Evolutionary conservation across 2,888 invertebrate genomes (phyloP).

Genomic region (Sturmia bella): DNA sequence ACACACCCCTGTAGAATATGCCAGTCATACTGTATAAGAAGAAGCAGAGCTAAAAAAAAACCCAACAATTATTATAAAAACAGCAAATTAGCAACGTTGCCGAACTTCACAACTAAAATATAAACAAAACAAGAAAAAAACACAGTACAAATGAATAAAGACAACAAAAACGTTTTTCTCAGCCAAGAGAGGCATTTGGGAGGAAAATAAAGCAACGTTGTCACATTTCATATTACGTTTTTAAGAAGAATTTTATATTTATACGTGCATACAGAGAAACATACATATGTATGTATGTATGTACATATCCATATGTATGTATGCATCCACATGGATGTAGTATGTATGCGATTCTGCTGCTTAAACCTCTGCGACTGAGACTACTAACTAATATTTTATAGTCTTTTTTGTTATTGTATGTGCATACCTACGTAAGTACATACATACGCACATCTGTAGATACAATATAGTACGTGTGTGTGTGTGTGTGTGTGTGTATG

Average conservation of each 20-base stretch:
- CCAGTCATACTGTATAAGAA: constrained; percentile 57
- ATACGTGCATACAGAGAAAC: background rate
- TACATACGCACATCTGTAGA: background rate
- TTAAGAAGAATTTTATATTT: constrained; percentile 71
- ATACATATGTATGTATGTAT: constrained; percentile 18
- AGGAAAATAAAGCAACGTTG: constrained; percentile 72
- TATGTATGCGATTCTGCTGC: background rate
- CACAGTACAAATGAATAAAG: constrained; percentile 34
- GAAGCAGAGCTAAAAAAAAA: constrained; percentile 53
- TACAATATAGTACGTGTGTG: background rate
- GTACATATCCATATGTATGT: background rate
- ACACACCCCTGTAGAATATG: constrained; percentile 38
- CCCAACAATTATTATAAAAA: constrained; percentile 68
- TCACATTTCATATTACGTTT: constrained; percentile 73
- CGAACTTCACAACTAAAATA: constrained; percentile 55
- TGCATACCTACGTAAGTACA: background rate
- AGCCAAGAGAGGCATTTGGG: constrained; percentile 20
- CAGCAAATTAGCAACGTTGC: constrained; percentile 66
- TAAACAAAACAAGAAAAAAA: constrained; percentile 44
- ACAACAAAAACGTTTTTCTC: constrained; percentile 51
- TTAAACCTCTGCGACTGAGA: constrained; percentile 16
- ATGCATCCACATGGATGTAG: too few relatives aligned
- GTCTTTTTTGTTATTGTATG: constrained; percentile 67
- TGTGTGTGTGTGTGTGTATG: background rate
- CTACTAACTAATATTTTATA: constrained; percentile 54